phyloP scores from a whole-genome alignment of 1,140 invertebrate genomes.

The Paraescarpia echinospica region DNA sequence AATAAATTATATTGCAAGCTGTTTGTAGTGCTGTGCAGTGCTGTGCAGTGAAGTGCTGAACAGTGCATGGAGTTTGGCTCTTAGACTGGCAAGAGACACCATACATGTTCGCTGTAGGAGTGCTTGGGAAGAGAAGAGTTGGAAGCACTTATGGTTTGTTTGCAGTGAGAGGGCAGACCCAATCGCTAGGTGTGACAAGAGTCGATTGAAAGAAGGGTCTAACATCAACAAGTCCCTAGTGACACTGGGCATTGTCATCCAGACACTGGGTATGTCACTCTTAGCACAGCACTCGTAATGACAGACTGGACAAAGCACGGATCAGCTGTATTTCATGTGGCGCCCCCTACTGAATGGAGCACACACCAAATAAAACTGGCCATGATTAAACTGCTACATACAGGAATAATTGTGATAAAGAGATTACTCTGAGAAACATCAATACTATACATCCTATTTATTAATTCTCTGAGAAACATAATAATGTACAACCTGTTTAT shows the following conservation, averaged over 20 bases:
- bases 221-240: constrained; percentile 65
- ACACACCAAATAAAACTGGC: not conserved
- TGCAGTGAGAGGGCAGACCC: constrained; percentile 63
- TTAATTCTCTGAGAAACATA: not conserved
- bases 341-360: not conserved
- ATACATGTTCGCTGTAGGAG: not conserved
- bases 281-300: constrained; percentile 28
- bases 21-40: not conserved
- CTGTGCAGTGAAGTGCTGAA: not conserved
- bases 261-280: constrained; percentile 53
- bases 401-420: not conserved
- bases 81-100: not conserved
- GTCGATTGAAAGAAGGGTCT: constrained; percentile 64
- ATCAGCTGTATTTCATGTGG: not conserved
- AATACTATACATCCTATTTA: not conserved
- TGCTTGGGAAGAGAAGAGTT: constrained; percentile 6
- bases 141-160: constrained; percentile 40
- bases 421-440: not conserved
- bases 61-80: not conserved
- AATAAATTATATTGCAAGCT: constrained; percentile 8
- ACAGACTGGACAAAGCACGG: not conserved
- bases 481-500: not conserved
- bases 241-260: constrained; percentile 63
- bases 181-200: constrained; percentile 60
- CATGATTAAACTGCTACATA: no score